Evolutionary conservation across 2,797 vertebrate species (phyloP), one percentile per base, ranked within the genome.

Genomic region (Cossypha niveicapilla): DNA sequence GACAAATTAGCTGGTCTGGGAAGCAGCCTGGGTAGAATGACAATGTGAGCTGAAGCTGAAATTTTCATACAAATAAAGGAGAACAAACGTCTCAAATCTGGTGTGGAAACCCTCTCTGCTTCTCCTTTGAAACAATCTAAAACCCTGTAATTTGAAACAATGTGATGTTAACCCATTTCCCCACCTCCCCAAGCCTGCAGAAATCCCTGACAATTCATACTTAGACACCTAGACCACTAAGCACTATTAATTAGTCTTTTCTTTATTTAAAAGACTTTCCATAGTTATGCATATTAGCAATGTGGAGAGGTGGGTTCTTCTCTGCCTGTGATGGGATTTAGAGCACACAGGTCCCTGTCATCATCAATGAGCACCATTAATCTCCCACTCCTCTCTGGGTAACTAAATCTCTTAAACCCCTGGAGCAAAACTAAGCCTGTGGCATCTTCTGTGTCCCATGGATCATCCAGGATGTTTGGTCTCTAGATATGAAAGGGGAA

Each of bases 1-100:
- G 88, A 94, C 82, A 95, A 96, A 97, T 71, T 93, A 93, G 88
- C 83, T 94, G 15, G 57, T 92, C 73, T 90, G 62, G 82, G 82
- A 90, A 68, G 56, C 84, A 77, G 81, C 70, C 86, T 62, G 93
- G 71, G 54, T 47, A 73, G 60, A 94, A 89, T 88, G 96, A 85
- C 78, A 85, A 37, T 48, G 72, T 91, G 68, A 95, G 47, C n/a
- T 92, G 86, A 80, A 86, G 72, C 65, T 0, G 18, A 93, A 93
- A 93, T 91, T 96, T 87, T 88, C 68, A n/a, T 57, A 58, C 70
- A 80, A 92, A 91, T 93, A 75, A 68, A 87, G 81, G 72, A 81
- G 86, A 86, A 45, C n/a, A 42, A 93, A 88, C 2, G 68, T 48
- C 78, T 94, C 61, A 85, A 90, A 77, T 72, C 75, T 92, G 58